Evolutionary conservation across 23 tunicate species (phyloP), one percentile per base, ranked within the genome.

Genomic region (Trididemnum miniatum): DNA sequence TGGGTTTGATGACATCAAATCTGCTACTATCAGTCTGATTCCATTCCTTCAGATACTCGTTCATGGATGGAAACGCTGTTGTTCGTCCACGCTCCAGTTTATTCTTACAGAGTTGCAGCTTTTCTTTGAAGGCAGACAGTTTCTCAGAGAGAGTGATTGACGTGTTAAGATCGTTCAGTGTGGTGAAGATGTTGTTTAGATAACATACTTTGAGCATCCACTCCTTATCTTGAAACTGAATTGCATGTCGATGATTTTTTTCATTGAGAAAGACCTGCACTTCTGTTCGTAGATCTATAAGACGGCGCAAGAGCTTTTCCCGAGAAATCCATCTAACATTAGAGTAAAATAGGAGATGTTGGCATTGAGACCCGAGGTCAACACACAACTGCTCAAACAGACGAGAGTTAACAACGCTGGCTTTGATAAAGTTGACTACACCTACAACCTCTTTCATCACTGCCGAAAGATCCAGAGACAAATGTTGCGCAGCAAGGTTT

Each of bases 371-470:
- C 82, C 54, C 50, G 59, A 83, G 31, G 82, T 74, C 81, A 37
- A 83, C 82, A 59, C 82, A 78, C 87, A 83, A 51, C 82, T 83
- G 87, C 71, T n/a, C n/a, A n/a, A n/a, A n/a, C n/a, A n/a, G n/a
- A n/a, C n/a, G n/a, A n/a, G n/a, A n/a, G n/a, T n/a, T n/a, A n/a
- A n/a, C n/a, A n/a, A n/a, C n/a, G n/a, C n/a, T n/a, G n/a, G n/a
- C n/a, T n/a, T n/a, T n/a, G 77, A 85, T 79, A 79, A 85, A 85
- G 83, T 79, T 85, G 77, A 85, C 76, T 37, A 79, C 85, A 85
- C 30, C 77, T n/a, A 78, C 84, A 79, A 79, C 77, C 83, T 85
- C 89, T 44, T 85, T 64, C 83, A 85, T 65, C 77, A 85, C 89
- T 85, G 65, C 77, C 65, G 81, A 73, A 82, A 87, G 74, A 82